Percentiles rank a stretch among this genome's conserved stretches.
phyloP scores from a whole-genome alignment of 2,888 invertebrate genomes.

The Cryptus viduatorius region DNA sequence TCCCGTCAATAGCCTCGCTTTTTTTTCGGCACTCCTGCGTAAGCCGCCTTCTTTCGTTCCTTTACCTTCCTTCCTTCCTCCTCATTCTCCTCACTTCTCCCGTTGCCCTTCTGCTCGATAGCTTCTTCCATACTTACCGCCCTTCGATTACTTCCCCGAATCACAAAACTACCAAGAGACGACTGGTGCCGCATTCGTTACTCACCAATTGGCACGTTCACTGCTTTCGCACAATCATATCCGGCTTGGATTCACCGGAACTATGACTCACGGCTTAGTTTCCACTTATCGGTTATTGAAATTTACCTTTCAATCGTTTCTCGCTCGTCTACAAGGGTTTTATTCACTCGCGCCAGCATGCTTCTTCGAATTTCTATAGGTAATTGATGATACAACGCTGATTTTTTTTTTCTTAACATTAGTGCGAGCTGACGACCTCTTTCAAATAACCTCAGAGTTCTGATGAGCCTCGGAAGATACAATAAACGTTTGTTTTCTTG shows the following conservation, averaged over 20 bases:
- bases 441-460: no score
- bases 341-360: background rate
- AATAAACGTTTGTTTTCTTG: background rate
- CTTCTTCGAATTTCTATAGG: background rate
- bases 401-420: background rate
- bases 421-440: no score
- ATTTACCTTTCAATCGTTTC: background rate
- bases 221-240: slow-evolving; percentile 3
- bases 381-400: background rate
- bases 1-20: slow-evolving; percentile 57
- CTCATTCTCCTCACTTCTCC: background rate
- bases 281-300: background rate
- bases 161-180: slow-evolving; percentile 53
- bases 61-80: background rate
- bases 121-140: slow-evolving; percentile 13
- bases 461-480: background rate
- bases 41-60: slow-evolving; percentile 49
- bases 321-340: background rate
- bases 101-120: background rate
- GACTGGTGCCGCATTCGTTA: slow-evolving; percentile 21
- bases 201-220: slow-evolving; percentile 22
- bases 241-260: slow-evolving; percentile 29
- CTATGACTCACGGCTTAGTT: background rate
- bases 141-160: slow-evolving; percentile 71
- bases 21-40: slow-evolving; percentile 65